Evolutionary conservation across 2,113 vertebrate species (phyloP), one percentile per base, ranked within the genome.

Genomic region (Pelusios castaneus): DNA sequence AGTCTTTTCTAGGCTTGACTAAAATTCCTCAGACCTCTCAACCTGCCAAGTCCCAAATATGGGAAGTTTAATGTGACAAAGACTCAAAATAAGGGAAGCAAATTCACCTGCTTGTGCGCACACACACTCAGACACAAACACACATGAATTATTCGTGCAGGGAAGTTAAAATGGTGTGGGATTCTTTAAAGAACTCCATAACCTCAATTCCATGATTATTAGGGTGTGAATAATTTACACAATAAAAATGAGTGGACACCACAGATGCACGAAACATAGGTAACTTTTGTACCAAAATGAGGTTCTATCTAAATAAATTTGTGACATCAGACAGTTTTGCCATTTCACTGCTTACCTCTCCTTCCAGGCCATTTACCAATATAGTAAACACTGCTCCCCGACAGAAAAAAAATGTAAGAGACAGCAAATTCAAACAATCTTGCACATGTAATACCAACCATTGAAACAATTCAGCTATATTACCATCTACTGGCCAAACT

Each of bases 101-200:
- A 60, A 58, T 47, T 47, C 27, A 29, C 25, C 24, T 58, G 56
- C 12, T 10, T 29, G 27, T 6, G 27, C 10, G 47, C 47, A 47
- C 47, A 47, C 47, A 47, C 6, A 47, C n/a, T n/a, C 86, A 63
- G 10, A 60, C 56, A 58, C 58, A 92, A 85, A 86, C 56, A 82
- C 86, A 63, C 29, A 60, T 3, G 78, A 56, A 81, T 70, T 1
- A 1, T 87, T 87, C 78, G 19, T 82, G n/a, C 47, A 55, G 80
- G 88, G 88, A 89, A 56, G 60, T 85, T 43, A 92, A 94, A 95
- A 90, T 79, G 34, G 70, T 60, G 34, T 77, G 77, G 75, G 58
- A 95, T 87, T 81, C 34, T 79, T 76, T 41, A 82, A 79, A 55
- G 16, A 70, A 70, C 31, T 82, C 90, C 52, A 78, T 84, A 73